Percentiles rank a stretch among this genome's conserved stretches.
These are phyloP conservation scores for Melipona quadrifasciata DNA, from an alignment of 1,140 invertebrate genomes.

Conservation along the genomic window DNA sequence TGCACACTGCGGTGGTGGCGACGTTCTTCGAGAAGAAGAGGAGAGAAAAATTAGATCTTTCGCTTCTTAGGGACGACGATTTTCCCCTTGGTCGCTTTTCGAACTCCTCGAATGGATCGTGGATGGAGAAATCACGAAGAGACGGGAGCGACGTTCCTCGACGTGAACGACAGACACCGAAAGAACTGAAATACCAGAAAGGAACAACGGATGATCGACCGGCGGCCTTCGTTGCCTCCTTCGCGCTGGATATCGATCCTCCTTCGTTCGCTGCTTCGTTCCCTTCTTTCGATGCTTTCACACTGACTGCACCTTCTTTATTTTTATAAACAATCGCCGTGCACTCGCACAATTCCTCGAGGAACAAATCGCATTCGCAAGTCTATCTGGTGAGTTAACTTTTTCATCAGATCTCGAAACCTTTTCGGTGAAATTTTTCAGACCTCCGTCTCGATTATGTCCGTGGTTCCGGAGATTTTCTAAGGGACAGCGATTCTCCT, in stretches of 20 bases:
- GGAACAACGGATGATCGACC: constrained; percentile 17
- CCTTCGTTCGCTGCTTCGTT: background rate
- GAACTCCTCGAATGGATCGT: background rate
- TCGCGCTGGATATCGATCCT: background rate
- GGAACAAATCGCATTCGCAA: too few relatives aligned
- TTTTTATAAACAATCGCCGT: background rate
- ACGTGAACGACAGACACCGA: background rate
- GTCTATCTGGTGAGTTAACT: background rate
- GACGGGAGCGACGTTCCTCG: background rate
- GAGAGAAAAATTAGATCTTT: background rate
- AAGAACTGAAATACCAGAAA: background rate
- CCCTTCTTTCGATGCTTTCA: background rate
- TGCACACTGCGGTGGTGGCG: background rate
- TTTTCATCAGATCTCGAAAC: background rate
- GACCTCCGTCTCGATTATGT: background rate
- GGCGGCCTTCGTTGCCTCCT: background rate
- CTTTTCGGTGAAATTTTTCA: background rate
- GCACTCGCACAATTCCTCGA: too few relatives aligned
- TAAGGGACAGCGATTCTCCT: background rate
- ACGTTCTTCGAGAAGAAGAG: background rate
- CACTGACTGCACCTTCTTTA: background rate
- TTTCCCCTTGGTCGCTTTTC: background rate
- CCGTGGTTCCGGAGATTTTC: background rate
- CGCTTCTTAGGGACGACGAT: background rate
- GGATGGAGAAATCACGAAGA: background rate